Evolutionary conservation across 2,888 invertebrate species (phyloP).

Genomic region (Sminthurinus aureus): DNA sequence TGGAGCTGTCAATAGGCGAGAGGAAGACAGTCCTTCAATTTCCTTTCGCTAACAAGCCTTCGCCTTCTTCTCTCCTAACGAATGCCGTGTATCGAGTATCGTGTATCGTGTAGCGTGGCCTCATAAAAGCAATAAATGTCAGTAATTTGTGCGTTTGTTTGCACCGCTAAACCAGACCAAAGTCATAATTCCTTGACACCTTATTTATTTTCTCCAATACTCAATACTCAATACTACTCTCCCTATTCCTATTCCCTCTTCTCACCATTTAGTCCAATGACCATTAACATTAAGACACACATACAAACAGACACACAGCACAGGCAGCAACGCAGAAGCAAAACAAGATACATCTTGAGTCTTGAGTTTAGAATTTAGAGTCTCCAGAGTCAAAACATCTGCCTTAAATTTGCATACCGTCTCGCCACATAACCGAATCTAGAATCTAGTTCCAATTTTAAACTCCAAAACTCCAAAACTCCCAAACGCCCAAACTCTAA

Average conservation of each 20-base stretch:
- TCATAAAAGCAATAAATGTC: slow-evolving; percentile 31
- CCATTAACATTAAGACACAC: no score
- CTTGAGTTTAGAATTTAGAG: no score
- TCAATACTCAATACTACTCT: no score
- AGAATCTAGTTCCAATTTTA: neutral
- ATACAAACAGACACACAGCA: no score
- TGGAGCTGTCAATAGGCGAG: neutral
- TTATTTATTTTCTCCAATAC: neutral
- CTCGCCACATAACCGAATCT: neutral
- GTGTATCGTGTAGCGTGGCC: neutral
- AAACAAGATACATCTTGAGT: no score
- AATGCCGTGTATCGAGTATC: no score
- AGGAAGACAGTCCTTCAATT: neutral
- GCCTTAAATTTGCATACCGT: neutral
- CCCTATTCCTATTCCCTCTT: no score
- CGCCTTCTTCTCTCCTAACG: no score
- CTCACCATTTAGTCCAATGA: no score
- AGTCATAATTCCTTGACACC: slow-evolving; percentile 25
- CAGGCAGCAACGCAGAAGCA: no score
- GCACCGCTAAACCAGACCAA: slow-evolving; percentile 11
- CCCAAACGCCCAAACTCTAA: neutral
- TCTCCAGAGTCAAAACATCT: neutral
- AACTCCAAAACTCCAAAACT: no score
- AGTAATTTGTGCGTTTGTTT: slow-evolving; percentile 16
- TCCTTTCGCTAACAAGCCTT: no score